phyloP scores from a whole-genome alignment of 2,888 invertebrate species.

The Drosophila macrospina region DNA sequence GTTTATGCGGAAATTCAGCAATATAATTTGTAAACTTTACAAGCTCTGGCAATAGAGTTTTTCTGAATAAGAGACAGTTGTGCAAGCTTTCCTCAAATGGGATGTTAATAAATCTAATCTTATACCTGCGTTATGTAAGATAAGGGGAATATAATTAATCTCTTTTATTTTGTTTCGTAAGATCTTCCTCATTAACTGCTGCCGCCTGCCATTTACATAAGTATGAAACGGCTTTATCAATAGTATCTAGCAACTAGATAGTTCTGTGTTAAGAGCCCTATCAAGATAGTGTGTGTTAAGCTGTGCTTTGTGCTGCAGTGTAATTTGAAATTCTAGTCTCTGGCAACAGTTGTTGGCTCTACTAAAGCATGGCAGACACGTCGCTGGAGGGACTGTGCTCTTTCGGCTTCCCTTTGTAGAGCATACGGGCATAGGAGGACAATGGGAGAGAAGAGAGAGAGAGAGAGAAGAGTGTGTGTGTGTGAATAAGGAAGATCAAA shows the following conservation, averaged over 20 bases:
- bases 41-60: no score
- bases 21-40: no score
- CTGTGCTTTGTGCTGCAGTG: slow-evolving; percentile 44
- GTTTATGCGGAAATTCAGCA: no score
- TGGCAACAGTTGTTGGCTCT: slow-evolving; percentile 44
- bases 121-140: background rate
- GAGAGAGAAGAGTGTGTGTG: slow-evolving; percentile 1
- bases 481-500: slow-evolving; percentile 2
- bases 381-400: slow-evolving; percentile 59
- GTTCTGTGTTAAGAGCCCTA: slow-evolving; percentile 3
- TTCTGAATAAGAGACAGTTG: slow-evolving; percentile 2
- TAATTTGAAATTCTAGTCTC: slow-evolving; percentile 65
- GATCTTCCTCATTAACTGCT: background rate
- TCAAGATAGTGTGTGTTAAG: slow-evolving; percentile 15
- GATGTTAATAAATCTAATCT: background rate
- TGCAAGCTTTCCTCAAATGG: slow-evolving; percentile 11
- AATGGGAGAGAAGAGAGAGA: slow-evolving; percentile 13
- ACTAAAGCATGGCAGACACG: slow-evolving; percentile 58
- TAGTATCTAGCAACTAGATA: slow-evolving; percentile 6
- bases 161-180: no score
- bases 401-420: slow-evolving; percentile 75
- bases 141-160: slow-evolving; percentile 1
- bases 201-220: background rate
- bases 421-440: slow-evolving; percentile 30
- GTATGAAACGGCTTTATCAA: background rate